Percentiles rank a stretch among this genome's conserved stretches.
Evolutionary conservation across 2,797 vertebrate genomes (phyloP).

Genomic region (Lateolabrax maculatus): DNA sequence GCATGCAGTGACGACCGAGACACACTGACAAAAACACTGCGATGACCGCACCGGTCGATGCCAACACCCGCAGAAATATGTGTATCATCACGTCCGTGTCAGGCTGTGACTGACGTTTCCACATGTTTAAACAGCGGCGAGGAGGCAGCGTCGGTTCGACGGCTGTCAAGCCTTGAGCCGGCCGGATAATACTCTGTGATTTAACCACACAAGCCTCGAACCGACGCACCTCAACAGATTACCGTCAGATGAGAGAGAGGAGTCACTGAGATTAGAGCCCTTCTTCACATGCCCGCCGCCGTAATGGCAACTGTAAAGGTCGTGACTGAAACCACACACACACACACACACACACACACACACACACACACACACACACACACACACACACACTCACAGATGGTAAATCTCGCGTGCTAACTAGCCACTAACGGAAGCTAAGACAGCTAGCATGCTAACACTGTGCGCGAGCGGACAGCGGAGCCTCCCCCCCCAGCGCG

Average conservation of each 20-base stretch:
- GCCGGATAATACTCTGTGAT: not conserved
- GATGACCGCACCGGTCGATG: not conserved
- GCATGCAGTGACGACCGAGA: not conserved
- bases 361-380: slow-evolving; percentile 5
- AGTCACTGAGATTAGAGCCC: slow-evolving; percentile 27
- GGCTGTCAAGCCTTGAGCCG: not conserved
- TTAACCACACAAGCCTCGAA: not conserved
- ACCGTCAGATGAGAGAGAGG: not conserved
- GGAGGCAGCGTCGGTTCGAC: not conserved
- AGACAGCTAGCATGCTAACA: slow-evolving; percentile 62
- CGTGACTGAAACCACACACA: slow-evolving; percentile 53
- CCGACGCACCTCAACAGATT: slow-evolving; percentile 22
- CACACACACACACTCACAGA: slow-evolving; percentile 7
- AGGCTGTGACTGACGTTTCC: not conserved
- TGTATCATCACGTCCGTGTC: not conserved
- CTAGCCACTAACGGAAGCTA: slow-evolving; percentile 63
- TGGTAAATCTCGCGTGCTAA: slow-evolving; percentile 58
- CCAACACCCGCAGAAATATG: not conserved
- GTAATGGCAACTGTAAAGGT: slow-evolving; percentile 38
- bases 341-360: not conserved
- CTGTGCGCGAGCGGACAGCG: slow-evolving; percentile 8
- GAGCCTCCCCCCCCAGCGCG: not conserved
- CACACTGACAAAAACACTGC: not conserved
- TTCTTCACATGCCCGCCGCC: not conserved
- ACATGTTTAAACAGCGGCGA: not conserved